These are phyloP conservation scores for Nipponacmea schrenckii DNA, from an alignment of 2,888 invertebrate species.

Conservation along the genomic window DNA sequence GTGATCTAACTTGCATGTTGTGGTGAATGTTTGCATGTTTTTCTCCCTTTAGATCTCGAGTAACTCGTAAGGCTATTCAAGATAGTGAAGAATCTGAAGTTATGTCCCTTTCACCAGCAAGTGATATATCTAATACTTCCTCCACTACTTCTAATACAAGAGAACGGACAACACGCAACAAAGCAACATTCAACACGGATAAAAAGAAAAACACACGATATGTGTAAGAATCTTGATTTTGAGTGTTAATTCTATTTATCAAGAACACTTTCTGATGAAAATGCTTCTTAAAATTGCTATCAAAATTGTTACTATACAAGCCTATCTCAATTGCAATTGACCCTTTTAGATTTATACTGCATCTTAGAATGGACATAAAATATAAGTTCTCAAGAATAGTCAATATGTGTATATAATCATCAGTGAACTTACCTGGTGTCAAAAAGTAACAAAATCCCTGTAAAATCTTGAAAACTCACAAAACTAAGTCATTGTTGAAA, in stretches of 20 bases:
- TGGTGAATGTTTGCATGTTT: conserved; percentile 1
- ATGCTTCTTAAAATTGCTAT: no score
- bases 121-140: neutral
- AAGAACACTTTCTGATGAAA: no score
- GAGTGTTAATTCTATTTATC: neutral
- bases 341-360: no score
- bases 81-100: neutral
- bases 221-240: conserved; percentile 21
- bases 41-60: neutral
- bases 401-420: no score
- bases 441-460: no score
- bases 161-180: neutral
- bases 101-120: neutral
- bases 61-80: neutral
- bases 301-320: no score
- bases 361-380: no score
- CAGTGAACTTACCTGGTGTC: no score
- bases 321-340: no score
- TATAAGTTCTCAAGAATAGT: no score
- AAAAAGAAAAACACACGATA: conserved; percentile 18
- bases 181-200: neutral
- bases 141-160: neutral
- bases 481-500: no score
- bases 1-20: neutral
- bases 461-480: no score